A percentile compares a stretch with the other conserved stretches of the same genome.
These are phyloP conservation scores for Pristis pectinata DNA, from an alignment of 2,797 vertebrate species.

Conservation along the genomic window DNA sequence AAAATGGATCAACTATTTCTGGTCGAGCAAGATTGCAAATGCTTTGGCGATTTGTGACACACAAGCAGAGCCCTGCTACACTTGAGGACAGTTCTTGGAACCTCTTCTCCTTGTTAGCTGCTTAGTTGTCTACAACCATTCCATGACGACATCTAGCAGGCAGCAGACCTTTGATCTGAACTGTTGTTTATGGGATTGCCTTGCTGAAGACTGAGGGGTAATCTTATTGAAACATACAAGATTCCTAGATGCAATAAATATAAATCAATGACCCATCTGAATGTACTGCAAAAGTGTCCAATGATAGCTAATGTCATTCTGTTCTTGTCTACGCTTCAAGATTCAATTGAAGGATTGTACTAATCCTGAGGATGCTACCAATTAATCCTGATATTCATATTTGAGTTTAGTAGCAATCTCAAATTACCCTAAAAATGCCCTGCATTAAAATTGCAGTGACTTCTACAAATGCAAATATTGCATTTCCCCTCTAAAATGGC, in stretches of 20 bases:
- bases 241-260: background rate
- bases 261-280: background rate
- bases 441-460: background rate
- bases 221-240: too few species aligned
- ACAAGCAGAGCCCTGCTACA: too few species aligned
- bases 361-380: background rate
- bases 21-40: too few species aligned
- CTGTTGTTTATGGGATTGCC: too few species aligned
- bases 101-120: too few species aligned
- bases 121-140: too few species aligned
- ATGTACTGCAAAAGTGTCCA: background rate
- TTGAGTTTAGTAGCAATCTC: background rate
- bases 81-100: too few species aligned
- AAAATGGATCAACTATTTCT: too few species aligned
- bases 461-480: background rate
- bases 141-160: too few species aligned
- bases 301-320: background rate
- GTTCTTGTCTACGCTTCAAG: background rate
- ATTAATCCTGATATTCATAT: background rate
- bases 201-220: too few species aligned
- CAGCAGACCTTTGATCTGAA: too few species aligned
- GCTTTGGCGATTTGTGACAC: too few species aligned
- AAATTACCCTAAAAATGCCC: background rate
- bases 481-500: background rate
- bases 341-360: background rate